Conservation (phyloP, 2,113 vertebrate genomes). For the Mesembrinibis cayennensis region DNA sequence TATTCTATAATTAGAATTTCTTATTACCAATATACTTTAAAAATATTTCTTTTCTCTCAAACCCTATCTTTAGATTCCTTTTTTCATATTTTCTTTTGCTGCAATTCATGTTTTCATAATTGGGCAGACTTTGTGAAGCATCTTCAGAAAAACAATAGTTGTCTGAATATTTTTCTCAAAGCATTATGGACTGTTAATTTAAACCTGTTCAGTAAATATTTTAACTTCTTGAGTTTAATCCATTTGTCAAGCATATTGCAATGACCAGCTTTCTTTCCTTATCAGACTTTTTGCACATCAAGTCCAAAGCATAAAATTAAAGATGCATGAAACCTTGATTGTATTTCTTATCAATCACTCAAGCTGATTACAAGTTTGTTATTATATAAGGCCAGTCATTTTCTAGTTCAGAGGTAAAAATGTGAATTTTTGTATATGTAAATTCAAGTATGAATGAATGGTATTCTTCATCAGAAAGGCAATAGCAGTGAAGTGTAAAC, state of each 20-base stretch:
- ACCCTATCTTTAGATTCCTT: neutral
- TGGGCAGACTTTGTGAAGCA: conserved; percentile 20
- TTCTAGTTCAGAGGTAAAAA: conserved; percentile 4
- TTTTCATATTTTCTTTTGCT: neutral
- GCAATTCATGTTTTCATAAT: neutral
- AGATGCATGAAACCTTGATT: conserved; percentile 63
- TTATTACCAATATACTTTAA: neutral
- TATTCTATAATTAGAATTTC: neutral
- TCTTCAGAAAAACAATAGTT: neutral
- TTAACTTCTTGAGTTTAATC: conserved; percentile 37
- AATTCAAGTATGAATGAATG: neutral
- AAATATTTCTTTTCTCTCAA: neutral
- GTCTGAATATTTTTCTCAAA: conserved; percentile 14
- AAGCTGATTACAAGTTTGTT: conserved; percentile 27
- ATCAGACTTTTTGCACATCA: conserved; percentile 44
- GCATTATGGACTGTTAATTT: neutral
- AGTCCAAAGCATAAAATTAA: conserved; percentile 62
- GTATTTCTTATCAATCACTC: conserved; percentile 47
- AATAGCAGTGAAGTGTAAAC: neutral
- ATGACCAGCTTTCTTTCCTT: conserved; percentile 41
- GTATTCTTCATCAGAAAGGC: neutral
- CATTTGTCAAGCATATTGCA: conserved; percentile 53
- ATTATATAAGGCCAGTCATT: neutral
- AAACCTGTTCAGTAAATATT: conserved; percentile 26
- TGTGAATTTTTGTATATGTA: neutral